Percentiles rank a stretch among this genome's conserved stretches.
phyloP scores from a whole-genome alignment of 1,140 invertebrate genomes.

The Leptestheria dahalacensis region DNA sequence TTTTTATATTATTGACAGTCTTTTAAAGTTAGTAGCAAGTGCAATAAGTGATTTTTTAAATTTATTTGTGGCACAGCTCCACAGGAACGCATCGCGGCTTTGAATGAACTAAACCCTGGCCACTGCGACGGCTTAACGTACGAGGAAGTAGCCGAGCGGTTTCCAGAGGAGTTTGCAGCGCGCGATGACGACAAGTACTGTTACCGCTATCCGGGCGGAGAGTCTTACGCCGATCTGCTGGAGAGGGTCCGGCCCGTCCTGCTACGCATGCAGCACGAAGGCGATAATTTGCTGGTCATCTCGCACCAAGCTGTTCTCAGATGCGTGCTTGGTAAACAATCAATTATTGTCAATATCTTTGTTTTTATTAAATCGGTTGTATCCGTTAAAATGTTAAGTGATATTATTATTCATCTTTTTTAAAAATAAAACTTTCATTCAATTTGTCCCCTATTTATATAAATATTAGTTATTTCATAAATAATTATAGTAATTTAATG shows the following conservation, averaged over 20 bases:
- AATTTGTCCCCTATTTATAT: no score
- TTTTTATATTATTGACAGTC: slow-evolving; percentile 1
- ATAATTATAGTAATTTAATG: no score
- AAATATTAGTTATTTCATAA: no score
- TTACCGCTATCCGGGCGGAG: slow-evolving; percentile 83
- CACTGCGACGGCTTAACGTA: slow-evolving; percentile 86
- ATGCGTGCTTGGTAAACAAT: slow-evolving; percentile 68
- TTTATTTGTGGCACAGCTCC: slow-evolving; percentile 34
- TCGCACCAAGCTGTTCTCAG: slow-evolving; percentile 80
- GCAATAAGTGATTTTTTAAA: no score
- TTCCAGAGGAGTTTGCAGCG: slow-evolving; percentile 78
- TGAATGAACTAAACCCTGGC: slow-evolving; percentile 84
- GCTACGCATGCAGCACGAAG: slow-evolving; percentile 58
- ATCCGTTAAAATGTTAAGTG: slow-evolving; percentile 37
- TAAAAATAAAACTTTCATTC: no score
- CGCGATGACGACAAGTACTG: slow-evolving; percentile 81
- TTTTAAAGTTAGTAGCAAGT: no score
- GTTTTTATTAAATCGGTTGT: slow-evolving; percentile 55
- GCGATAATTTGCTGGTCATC: slow-evolving; percentile 66
- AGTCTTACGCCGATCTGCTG: slow-evolving; percentile 78
- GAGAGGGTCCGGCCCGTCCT: slow-evolving; percentile 63
- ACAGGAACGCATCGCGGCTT: slow-evolving; percentile 54
- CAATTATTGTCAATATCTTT: slow-evolving; percentile 31
- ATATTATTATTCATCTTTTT: neutral
- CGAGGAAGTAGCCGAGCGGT: slow-evolving; percentile 78